A percentile compares a stretch with the other conserved stretches of the same genome.
phyloP scores from a whole-genome alignment of 2,888 invertebrate genomes.

The Lypha dubia region DNA sequence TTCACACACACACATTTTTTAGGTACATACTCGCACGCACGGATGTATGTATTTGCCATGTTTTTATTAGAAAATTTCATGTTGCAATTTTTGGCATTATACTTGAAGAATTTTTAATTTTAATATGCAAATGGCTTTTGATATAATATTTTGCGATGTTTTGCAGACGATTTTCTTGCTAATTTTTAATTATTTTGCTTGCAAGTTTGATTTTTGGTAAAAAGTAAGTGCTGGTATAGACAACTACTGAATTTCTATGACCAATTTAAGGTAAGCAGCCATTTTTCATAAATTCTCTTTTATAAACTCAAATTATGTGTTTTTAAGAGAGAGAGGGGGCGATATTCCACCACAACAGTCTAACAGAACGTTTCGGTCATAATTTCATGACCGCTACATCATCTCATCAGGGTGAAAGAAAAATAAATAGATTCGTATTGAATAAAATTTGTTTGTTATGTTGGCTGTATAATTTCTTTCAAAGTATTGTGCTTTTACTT shows the following conservation, averaged over 20 bases:
- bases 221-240: not conserved
- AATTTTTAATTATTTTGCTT: constrained; percentile 13
- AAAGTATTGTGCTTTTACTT: no score
- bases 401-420: no score
- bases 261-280: not conserved
- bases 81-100: constrained; percentile 48
- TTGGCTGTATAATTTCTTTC: no score
- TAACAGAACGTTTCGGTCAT: no score
- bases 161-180: constrained; percentile 7
- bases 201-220: not conserved
- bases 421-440: no score
- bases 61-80: constrained; percentile 34
- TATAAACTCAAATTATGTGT: no score
- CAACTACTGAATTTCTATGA: not conserved
- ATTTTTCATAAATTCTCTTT: not conserved
- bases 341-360: no score
- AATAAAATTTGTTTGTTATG: no score
- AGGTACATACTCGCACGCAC: no score
- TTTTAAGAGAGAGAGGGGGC: no score
- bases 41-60: not conserved
- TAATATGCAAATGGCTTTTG: constrained; percentile 50
- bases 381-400: no score
- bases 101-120: constrained; percentile 36
- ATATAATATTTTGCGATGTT: not conserved
- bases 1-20: not conserved